Base-by-base conservation (phyloP, 2,797 vertebrate genomes). In the Fratercula arctica region DNA sequence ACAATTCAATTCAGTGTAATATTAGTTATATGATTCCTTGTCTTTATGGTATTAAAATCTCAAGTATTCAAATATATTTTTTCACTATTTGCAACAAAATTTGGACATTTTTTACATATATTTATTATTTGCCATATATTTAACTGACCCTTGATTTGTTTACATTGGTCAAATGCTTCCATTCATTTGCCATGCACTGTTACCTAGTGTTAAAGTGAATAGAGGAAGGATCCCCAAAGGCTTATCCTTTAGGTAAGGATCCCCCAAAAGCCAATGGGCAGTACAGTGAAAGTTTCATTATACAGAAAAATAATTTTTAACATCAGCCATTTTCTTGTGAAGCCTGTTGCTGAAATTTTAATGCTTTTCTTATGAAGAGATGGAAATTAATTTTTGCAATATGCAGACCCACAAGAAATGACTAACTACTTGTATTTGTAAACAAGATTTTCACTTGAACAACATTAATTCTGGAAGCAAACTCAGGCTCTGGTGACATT, bases 401-500 rank as follows among this genome's bases (percentile, higher is more conserved):
- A 87, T 28, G 16, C 28, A 85, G 48, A 85, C 67, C 25, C 24
- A 45, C 57, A 76, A 89, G 84, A 85, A 95, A 80, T 92, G 0
- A 48, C 81, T 94, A 81, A 67, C 56, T 61, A 13, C 59, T 80
- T 80, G 25, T 76, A 69, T 90, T 91, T 90, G 39, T 89, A 90
- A 90, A 74, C 70, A 76, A 87, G 75, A 41, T 80, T 67, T 92
- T 92, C 48, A 43, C 41, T 91, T 94, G 79, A 79, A 63, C 31
- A 90, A 39, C 56, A 46, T 76, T 88, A 60, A 31, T 93, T 93
- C 64, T 85, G 84, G 93, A 80, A 76, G 48, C 51, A 84, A 72
- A 59, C 28, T 77, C 70, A 50, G 48, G 68, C 28, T 74, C 37
- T 5, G 6, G 24, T 80, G 54, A 39, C 68, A 28, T 63, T 87